These are phyloP conservation scores for Nematopogon swammerdamellus DNA, from an alignment of 2,888 invertebrate genomes.

Conservation along the genomic window DNA sequence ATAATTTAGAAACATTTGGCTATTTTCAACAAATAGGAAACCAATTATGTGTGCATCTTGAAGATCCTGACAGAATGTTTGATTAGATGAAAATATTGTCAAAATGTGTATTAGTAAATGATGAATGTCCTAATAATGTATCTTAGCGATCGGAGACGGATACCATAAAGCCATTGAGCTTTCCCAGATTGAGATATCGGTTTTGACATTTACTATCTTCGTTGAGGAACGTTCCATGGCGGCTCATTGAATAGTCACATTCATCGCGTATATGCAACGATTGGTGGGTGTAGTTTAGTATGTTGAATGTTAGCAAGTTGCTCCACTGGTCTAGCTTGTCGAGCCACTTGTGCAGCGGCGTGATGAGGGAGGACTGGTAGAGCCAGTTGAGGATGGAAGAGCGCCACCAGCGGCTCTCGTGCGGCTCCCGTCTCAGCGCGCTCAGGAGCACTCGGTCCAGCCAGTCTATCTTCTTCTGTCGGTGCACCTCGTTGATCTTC, in stretches of 20 bases:
- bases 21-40: too few relatives aligned
- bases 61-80: too few relatives aligned
- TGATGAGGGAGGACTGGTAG: conserved; percentile 32
- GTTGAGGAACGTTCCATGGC: conserved; percentile 19
- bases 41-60: too few relatives aligned
- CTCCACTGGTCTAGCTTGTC: conserved; percentile 27
- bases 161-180: conserved; percentile 24
- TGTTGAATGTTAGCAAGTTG: conserved; percentile 14
- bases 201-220: neutral
- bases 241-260: conserved; percentile 8
- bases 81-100: too few relatives aligned
- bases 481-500: conserved; percentile 17
- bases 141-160: conserved; percentile 30
- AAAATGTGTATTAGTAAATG: too few relatives aligned
- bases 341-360: conserved; percentile 39
- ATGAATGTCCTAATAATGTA: neutral
- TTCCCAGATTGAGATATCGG: conserved; percentile 28
- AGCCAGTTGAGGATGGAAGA: conserved; percentile 30
- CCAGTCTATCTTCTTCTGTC: conserved; percentile 16
- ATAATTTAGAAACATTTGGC: too few relatives aligned
- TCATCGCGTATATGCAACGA: neutral
- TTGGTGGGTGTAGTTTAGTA: neutral
- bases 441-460: conserved; percentile 17
- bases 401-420: conserved; percentile 30
- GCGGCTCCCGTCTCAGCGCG: conserved; percentile 19